Evolutionary conservation across 2,797 vertebrate genomes (phyloP).

Genomic region (Mionectes olivaceus): DNA sequence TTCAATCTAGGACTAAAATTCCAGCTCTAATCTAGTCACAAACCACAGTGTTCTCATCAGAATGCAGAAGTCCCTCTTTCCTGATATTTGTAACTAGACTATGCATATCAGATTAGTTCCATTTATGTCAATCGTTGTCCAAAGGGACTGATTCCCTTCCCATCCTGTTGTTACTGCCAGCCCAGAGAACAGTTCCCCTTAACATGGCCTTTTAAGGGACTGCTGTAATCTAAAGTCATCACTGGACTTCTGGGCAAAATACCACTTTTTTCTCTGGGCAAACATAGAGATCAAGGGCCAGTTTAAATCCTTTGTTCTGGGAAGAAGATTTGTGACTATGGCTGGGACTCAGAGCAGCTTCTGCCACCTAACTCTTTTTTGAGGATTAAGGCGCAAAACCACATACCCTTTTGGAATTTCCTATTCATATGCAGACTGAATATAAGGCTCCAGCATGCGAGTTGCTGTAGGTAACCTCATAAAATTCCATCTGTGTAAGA

Average conservation of each 20-base stretch:
- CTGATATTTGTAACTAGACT: not conserved
- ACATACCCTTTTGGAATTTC: not conserved
- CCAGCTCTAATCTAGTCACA: not conserved
- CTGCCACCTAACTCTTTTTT: not conserved
- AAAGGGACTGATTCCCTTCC: not conserved
- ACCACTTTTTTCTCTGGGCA: not conserved
- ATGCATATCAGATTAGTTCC: not conserved
- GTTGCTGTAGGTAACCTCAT: not conserved
- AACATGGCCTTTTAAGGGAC: not conserved
- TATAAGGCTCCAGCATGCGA: not conserved
- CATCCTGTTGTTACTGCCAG: not conserved
- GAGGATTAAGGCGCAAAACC: not conserved
- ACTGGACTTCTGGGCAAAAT: not conserved
- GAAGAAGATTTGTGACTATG: not conserved
- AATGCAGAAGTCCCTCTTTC: not conserved
- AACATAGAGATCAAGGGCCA: not conserved
- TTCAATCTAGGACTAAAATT: not conserved
- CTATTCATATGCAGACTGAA: not conserved
- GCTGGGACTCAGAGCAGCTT: not conserved
- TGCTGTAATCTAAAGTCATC: not conserved
- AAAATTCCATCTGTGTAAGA: rapidly evolving
- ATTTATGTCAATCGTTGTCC: not conserved
- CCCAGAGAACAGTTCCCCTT: not conserved
- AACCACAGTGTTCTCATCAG: not conserved
- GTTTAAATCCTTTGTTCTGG: not conserved